phyloP scores from a whole-genome alignment of 2,113 vertebrate genomes.

The Bufo gargarizans region DNA sequence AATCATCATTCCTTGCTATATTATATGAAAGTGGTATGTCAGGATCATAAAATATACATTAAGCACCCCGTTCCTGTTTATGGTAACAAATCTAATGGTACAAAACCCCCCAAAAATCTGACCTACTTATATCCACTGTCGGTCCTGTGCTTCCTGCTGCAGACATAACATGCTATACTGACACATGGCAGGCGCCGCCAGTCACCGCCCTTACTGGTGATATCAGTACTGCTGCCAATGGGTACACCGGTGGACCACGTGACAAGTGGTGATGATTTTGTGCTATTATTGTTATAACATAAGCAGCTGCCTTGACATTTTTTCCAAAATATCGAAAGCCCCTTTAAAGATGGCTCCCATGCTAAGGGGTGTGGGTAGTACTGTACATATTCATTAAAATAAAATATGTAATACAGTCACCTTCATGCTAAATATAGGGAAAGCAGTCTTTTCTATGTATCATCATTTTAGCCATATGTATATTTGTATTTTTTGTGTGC shows the following conservation, averaged over 20 bases:
- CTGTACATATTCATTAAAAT: not conserved
- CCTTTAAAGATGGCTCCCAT: not conserved
- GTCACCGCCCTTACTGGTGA: too few relatives aligned
- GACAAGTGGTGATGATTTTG: too few relatives aligned
- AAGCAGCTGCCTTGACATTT: too few relatives aligned
- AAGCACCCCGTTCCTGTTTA: not conserved
- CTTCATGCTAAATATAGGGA: not conserved
- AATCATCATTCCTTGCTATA: not conserved
- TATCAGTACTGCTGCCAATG: too few relatives aligned
- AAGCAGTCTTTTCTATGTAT: not conserved
- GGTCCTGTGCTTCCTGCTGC: too few relatives aligned
- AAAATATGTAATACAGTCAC: not conserved
- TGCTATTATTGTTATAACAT: too few relatives aligned
- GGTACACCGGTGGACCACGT: too few relatives aligned
- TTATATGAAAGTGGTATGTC: not conserved
- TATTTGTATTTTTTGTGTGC: not conserved
- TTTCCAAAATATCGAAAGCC: too few relatives aligned
- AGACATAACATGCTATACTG: too few relatives aligned
- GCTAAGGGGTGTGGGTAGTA: not conserved
- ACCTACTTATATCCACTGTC: too few relatives aligned
- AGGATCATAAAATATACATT: not conserved
- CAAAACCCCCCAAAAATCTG: too few relatives aligned
- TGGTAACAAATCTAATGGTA: not conserved
- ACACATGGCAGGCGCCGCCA: too few relatives aligned
- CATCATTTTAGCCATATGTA: not conserved